Base-by-base conservation (phyloP, 92 coral and sea anemone species). In the Zoanthus solanderi region DNA sequence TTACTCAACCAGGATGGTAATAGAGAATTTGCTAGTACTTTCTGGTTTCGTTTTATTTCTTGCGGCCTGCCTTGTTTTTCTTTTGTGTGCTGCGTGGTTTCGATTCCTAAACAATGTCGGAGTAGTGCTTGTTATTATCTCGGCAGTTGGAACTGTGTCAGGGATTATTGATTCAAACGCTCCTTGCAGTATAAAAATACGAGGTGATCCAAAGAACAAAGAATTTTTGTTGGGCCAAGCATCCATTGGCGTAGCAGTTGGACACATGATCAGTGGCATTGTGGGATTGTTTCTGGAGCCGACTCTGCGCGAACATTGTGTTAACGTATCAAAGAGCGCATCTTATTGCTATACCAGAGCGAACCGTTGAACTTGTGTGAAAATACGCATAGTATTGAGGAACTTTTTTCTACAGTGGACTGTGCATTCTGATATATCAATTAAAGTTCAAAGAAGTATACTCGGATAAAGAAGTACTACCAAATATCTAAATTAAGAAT, bases 221-320 rank as follows among this genome's bases (percentile, higher is more conserved):
- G 18, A 42, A n/a, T 80, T 80, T 63, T 52, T 80, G 42, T 15
- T 80, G 37, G 60, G 85, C 10, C 85, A 80, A 66, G 85, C 72
- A 61, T 60, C 58, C 12, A 45, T 80, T 44, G 85, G 85, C 42
- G 61, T 80, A 42, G 85, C 85, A 6, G 50, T 63, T 18, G 85
- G 85, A 18, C 85, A 80, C 74, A 80, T 80, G 85, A 80, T 65
- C 23, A 80, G 85, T 63, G 85, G 85, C 34, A 48, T 80, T 44
- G 74, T 80, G n/a, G 85, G 85, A 7, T 23, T 80, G 75, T 80
- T 80, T 15, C 9, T 80, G 85, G 85, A 80, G n/a, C 85, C 85
- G 14, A 23, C 42, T 6, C 37, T 80, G 58, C 85, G 58, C 9
- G 17, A 14, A 31, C 85, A 80, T 6, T 80, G 85, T 45, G 16